These are phyloP conservation scores for Rhinella marina DNA, from an alignment of 2,797 vertebrate genomes.

Conservation along the genomic window DNA sequence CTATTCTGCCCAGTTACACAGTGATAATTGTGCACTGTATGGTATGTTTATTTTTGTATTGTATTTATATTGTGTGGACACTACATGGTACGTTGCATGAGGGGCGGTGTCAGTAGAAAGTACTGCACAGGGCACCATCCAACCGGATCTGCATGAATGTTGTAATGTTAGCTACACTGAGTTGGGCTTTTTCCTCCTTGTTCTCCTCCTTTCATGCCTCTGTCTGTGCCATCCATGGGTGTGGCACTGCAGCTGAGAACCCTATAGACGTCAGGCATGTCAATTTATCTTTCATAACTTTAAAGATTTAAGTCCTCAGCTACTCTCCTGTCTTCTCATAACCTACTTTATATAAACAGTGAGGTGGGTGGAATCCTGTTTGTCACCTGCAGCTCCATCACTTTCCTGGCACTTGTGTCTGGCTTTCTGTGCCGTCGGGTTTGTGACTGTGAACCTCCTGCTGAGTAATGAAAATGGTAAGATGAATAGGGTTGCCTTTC, in stretches of 20 bases:
- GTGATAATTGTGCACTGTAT: background rate
- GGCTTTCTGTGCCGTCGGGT: background rate
- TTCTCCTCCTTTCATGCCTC: constrained; percentile 2
- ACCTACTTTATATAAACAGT: constrained; percentile 1
- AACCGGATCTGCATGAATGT: background rate
- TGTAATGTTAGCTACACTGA: background rate
- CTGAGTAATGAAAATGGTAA: background rate
- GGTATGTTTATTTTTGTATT: background rate
- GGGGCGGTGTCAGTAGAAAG: background rate
- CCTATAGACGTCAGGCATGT: background rate
- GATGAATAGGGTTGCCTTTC: background rate
- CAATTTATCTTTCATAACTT: background rate
- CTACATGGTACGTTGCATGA: no score
- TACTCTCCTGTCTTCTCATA: background rate
- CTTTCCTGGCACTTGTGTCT: background rate
- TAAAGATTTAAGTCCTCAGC: background rate
- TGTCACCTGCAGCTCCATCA: background rate
- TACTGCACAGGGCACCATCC: background rate
- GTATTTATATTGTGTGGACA: background rate
- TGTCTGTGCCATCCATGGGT: constrained; percentile 9
- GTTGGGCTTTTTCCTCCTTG: background rate
- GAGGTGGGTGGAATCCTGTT: background rate
- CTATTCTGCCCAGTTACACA: no score
- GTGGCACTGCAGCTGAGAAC: background rate
- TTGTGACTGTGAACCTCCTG: background rate